Conservation (phyloP, 2,888 invertebrate genomes). For the Rhopalosiphum nymphaeae region DNA sequence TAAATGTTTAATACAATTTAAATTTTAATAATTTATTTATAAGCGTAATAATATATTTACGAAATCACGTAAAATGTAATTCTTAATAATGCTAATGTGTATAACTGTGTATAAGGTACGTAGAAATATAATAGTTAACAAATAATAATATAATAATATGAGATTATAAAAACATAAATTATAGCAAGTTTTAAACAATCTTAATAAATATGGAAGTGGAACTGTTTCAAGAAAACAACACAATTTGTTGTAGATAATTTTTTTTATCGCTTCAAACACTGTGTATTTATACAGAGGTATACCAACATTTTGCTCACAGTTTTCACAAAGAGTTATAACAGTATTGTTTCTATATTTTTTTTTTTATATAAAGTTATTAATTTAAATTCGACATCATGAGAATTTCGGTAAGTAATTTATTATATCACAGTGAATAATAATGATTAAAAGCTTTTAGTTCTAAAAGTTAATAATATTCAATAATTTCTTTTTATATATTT, state of each 20-base stretch:
- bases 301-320: not conserved
- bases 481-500: not conserved
- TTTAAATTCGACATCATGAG: constrained; percentile 7
- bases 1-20: too few relatives aligned
- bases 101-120: not conserved
- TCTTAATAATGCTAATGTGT: not conserved
- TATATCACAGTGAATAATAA: not conserved
- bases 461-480: not conserved
- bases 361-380: not conserved
- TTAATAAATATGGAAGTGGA: not conserved
- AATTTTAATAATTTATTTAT: not conserved
- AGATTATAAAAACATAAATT: not conserved
- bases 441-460: not conserved
- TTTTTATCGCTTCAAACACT: constrained; percentile 1
- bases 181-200: not conserved
- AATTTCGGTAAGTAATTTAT: constrained; percentile 2
- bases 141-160: not conserved
- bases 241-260: constrained; percentile 15
- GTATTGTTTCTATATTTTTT: not conserved
- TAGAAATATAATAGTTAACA: not conserved
- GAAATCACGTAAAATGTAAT: not conserved
- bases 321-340: not conserved
- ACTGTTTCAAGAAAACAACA: not conserved
- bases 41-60: not conserved
- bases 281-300: not conserved